Conservation (phyloP, 2,888 invertebrate genomes). For the Hanleya hanleyi region DNA sequence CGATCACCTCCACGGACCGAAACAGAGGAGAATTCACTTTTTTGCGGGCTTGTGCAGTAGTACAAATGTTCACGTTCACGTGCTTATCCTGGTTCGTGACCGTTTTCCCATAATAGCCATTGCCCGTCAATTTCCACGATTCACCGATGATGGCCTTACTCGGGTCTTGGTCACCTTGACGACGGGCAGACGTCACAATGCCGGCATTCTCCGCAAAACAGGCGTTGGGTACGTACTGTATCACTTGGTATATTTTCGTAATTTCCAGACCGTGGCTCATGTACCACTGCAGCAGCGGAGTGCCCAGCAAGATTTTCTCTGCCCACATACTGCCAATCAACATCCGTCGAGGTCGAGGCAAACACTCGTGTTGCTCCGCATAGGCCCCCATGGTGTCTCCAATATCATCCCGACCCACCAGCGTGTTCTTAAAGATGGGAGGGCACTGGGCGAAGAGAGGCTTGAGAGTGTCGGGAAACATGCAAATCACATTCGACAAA, state of each 20-base stretch:
- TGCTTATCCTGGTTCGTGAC: conserved; percentile 41
- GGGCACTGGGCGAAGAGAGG: too few relatives aligned
- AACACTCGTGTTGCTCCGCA: neutral
- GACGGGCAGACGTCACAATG: conserved; percentile 27
- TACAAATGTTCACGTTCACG: conserved; percentile 10
- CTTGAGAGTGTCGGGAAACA: too few relatives aligned
- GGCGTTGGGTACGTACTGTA: conserved; percentile 24
- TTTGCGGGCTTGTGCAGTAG: too few relatives aligned
- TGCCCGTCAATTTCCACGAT: conserved; percentile 29
- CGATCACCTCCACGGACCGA: too few relatives aligned
- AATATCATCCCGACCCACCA: too few relatives aligned
- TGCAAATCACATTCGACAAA: too few relatives aligned
- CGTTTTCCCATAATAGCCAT: conserved; percentile 36
- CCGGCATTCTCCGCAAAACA: conserved; percentile 35
- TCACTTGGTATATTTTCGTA: conserved; percentile 30
- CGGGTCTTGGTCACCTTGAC: conserved; percentile 25
- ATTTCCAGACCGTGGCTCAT: conserved; percentile 38
- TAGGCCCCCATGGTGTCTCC: too few relatives aligned
- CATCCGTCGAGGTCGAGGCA: neutral
- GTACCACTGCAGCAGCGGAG: conserved; percentile 40
- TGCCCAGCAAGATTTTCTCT: conserved; percentile 21
- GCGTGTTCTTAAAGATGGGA: too few relatives aligned
- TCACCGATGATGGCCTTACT: conserved; percentile 30
- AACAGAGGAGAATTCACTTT: too few relatives aligned
- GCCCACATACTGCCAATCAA: conserved; percentile 13